Evolutionary conservation across 1,140 invertebrate species (phyloP).

Genomic region (Orchesella cincta): DNA sequence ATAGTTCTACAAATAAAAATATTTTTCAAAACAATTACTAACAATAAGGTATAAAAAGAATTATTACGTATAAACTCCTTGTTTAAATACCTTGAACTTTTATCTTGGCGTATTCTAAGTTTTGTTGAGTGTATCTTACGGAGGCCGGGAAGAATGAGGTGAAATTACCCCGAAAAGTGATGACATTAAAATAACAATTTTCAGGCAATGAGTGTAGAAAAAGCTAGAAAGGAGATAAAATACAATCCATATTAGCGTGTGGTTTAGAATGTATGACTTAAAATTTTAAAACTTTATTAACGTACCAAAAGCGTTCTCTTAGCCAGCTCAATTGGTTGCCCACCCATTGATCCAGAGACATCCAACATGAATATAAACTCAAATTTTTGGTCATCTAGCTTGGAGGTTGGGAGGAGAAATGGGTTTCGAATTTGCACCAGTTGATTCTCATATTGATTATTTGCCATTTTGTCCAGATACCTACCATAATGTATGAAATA

Average conservation of each 20-base stretch:
- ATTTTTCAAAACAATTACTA: neutral
- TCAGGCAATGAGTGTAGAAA: slow-evolving; percentile 50
- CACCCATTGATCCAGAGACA: slow-evolving; percentile 54
- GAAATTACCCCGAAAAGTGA: slow-evolving; percentile 45
- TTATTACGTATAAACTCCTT: no score
- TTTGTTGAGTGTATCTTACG: slow-evolving; percentile 45
- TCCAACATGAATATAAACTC: slow-evolving; percentile 54
- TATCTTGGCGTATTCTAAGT: slow-evolving; percentile 35
- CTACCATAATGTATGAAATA: no score
- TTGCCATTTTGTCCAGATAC: no score
- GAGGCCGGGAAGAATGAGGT: slow-evolving; percentile 46
- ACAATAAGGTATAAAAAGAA: no score
- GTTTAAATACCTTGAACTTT: neutral
- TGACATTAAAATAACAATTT: slow-evolving; percentile 50
- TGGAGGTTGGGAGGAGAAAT: slow-evolving; percentile 50
- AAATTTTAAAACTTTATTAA: neutral
- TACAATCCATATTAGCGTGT: neutral
- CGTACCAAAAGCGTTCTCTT: slow-evolving; percentile 52
- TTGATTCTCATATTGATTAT: no score
- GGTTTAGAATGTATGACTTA: neutral
- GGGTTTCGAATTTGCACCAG: neutral
- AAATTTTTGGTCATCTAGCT: slow-evolving; percentile 51
- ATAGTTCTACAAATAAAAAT: neutral
- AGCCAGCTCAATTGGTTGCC: slow-evolving; percentile 52
- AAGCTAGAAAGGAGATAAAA: slow-evolving; percentile 42